Evolutionary conservation across 2,888 invertebrate genomes (phyloP).

Genomic region (Brachylomia viminalis): DNA sequence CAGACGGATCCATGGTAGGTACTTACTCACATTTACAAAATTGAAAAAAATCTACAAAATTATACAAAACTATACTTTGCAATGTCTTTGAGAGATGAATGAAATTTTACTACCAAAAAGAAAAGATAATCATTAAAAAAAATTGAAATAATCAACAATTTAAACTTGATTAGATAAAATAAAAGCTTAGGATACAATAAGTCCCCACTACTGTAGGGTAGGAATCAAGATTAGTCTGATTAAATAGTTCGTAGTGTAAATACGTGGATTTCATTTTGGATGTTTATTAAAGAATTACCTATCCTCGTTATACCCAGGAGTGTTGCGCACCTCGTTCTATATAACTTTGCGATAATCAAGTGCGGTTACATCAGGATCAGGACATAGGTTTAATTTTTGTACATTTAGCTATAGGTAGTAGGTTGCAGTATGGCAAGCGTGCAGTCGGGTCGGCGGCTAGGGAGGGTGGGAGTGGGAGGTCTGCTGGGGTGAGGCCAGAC

Average conservation of each 20-base stretch:
- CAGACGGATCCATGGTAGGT: no score
- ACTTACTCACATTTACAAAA: no score
- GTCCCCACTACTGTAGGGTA: background rate
- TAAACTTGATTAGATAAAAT: no score
- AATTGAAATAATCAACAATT: no score
- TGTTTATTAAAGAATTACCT: background rate
- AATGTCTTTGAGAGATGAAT: no score
- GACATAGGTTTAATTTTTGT: slow-evolving; percentile 34
- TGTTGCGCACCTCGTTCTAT: background rate
- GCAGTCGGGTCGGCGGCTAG: slow-evolving; percentile 82
- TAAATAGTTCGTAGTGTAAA: background rate
- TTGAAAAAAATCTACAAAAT: no score
- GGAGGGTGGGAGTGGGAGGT: slow-evolving; percentile 81
- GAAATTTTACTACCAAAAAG: no score
- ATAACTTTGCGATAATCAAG: slow-evolving; percentile 3
- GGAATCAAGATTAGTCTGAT: background rate
- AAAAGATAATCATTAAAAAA: no score
- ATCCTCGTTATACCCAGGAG: no score
- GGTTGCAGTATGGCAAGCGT: slow-evolving; percentile 83
- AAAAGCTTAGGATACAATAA: background rate
- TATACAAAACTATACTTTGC: no score
- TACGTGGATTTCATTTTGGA: background rate
- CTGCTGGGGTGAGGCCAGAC: slow-evolving; percentile 90
- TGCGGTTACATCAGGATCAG: slow-evolving; percentile 3
- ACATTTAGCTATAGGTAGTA: slow-evolving; percentile 57